Evolutionary conservation across 1,140 invertebrate species (phyloP).

Genomic region (Platyura marginata): DNA sequence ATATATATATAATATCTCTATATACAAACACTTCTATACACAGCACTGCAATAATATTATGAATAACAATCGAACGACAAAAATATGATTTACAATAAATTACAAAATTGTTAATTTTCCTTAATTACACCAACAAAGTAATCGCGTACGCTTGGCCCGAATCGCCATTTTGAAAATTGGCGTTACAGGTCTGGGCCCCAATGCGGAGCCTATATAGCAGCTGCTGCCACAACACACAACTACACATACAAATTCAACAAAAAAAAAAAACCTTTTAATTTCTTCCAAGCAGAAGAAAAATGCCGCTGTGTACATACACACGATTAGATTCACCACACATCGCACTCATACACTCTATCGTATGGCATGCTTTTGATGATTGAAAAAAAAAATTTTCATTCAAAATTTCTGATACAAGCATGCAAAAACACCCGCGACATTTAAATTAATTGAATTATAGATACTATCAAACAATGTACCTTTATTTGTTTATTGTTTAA

Average conservation of each 20-base stretch:
- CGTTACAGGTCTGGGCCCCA: conserved; percentile 2
- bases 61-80: not conserved
- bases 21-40: not conserved
- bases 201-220: conserved; percentile 1
- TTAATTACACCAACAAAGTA: not conserved
- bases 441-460: too few species aligned
- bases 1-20: too few species aligned
- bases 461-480: too few species aligned
- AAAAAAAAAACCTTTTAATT: too few species aligned
- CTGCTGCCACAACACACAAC: not conserved
- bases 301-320: not conserved
- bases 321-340: not conserved
- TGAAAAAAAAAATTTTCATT: too few species aligned
- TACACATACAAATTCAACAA: too few species aligned
- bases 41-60: not conserved
- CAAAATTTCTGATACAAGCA: too few species aligned
- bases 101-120: not conserved
- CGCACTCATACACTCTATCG: too few species aligned
- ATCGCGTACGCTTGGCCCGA: not conserved
- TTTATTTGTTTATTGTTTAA: too few species aligned
- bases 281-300: not conserved
- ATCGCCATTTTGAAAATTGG: conserved; percentile 2
- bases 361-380: too few species aligned
- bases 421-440: too few species aligned
- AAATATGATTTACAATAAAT: not conserved